Conservation (phyloP, 1,140 invertebrate genomes). For the Drosophila pseudoananassae region DNA sequence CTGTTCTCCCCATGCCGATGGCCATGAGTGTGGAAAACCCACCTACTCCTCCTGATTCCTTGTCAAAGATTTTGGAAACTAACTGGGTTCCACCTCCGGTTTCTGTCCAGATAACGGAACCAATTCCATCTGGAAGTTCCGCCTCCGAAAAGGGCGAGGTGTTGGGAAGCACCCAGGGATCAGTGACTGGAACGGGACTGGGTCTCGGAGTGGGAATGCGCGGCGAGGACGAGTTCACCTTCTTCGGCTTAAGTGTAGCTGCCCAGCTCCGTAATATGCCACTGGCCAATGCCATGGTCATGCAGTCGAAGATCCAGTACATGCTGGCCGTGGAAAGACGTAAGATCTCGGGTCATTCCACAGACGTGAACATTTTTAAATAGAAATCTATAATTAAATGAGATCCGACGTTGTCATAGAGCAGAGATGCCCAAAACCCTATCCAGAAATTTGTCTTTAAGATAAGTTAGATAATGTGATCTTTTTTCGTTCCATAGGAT, state of each 20-base stretch:
- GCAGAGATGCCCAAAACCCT: too few species aligned
- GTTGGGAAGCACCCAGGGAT: slow-evolving; percentile 1
- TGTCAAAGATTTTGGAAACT: slow-evolving; percentile 4
- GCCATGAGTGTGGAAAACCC: slow-evolving; percentile 16
- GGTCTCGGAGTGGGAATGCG: slow-evolving; percentile 18
- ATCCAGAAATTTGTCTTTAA: too few species aligned
- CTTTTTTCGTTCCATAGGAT: too few species aligned
- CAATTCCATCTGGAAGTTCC: slow-evolving; percentile 5
- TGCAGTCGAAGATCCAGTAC: slow-evolving; percentile 67
- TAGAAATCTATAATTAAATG: slow-evolving; percentile 10
- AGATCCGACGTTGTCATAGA: too few species aligned
- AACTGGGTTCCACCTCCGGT: neutral
- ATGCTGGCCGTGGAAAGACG: slow-evolving; percentile 63
- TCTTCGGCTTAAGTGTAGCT: slow-evolving; percentile 63
- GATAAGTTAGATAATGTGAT: too few species aligned
- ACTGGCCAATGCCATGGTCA: slow-evolving; percentile 56
- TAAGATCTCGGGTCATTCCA: slow-evolving; percentile 40
- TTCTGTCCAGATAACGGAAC: slow-evolving; percentile 1
- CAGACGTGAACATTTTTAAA: slow-evolving; percentile 33
- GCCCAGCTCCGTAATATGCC: slow-evolving; percentile 68
- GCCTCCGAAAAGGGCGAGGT: slow-evolving; percentile 14
- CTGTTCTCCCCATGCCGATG: slow-evolving; percentile 22
- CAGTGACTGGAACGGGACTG: slow-evolving; percentile 1
- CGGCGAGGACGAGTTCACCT: slow-evolving; percentile 62
- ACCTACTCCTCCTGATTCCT: slow-evolving; percentile 23